A percentile compares a stretch with the other conserved stretches of the same genome.
Evolutionary conservation across 2,113 vertebrate species (phyloP).

Genomic region (Recurvirostra avosetta): DNA sequence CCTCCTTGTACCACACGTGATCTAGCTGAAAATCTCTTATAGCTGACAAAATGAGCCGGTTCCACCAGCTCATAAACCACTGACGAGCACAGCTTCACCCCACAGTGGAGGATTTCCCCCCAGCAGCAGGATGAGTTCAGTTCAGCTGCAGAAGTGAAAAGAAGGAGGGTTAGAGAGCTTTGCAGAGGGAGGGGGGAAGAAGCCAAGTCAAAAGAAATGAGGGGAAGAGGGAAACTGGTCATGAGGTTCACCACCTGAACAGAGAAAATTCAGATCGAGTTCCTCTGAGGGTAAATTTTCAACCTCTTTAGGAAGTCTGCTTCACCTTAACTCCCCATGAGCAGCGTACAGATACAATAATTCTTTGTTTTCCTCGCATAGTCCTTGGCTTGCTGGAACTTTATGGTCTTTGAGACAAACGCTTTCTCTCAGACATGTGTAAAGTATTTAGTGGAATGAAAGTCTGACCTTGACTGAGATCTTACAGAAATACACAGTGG

Average conservation of each 20-base stretch:
- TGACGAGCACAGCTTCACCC: background rate
- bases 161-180: background rate
- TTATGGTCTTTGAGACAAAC: background rate
- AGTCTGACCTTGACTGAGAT: background rate
- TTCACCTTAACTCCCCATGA: background rate
- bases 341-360: background rate
- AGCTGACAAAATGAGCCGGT: background rate
- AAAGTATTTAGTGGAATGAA: background rate
- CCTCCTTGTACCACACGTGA: background rate
- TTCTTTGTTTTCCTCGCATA: background rate
- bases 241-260: background rate
- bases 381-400: background rate
- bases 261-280: background rate
- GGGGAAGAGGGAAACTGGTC: background rate
- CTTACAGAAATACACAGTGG: background rate
- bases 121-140: rapidly evolving
- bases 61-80: background rate
- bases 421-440: background rate
- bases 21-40: background rate
- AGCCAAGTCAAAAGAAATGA: background rate
- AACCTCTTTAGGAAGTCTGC: background rate
- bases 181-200: background rate
- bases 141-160: background rate
- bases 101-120: background rate
- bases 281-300: background rate